phyloP scores from a whole-genome alignment of 2,888 invertebrate species.

The Agonopterix heracliana region DNA sequence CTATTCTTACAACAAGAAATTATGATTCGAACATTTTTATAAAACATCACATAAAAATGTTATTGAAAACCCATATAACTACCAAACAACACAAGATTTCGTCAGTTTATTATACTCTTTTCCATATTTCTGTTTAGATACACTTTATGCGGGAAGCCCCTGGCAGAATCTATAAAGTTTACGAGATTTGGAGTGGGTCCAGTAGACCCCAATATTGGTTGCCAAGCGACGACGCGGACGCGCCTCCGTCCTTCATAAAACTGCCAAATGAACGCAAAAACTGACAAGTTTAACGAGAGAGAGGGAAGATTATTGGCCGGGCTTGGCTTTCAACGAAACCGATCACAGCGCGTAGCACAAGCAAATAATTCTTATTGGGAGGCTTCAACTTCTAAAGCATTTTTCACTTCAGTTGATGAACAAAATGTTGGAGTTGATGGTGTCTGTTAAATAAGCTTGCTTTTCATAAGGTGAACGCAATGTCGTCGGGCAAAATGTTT shows the following conservation, averaged over 20 bases:
- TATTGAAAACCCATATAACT: too few species aligned
- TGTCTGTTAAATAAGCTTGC: too few species aligned
- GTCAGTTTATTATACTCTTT: slow-evolving; percentile 6
- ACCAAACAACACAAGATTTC: slow-evolving; percentile 1
- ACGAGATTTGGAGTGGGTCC: slow-evolving; percentile 34
- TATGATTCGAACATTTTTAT: too few species aligned
- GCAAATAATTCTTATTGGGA: background rate
- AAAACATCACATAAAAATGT: too few species aligned
- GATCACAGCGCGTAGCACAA: background rate
- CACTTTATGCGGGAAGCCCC: slow-evolving; percentile 9
- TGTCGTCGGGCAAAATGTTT: too few species aligned
- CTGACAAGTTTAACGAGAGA: slow-evolving; percentile 7
- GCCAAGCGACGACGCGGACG: slow-evolving; percentile 18
- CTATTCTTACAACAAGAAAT: too few species aligned
- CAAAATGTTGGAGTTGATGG: too few species aligned
- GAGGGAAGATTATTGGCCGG: background rate
- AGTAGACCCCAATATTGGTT: slow-evolving; percentile 20
- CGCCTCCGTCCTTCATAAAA: slow-evolving; percentile 21
- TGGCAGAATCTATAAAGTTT: slow-evolving; percentile 26
- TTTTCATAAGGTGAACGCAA: too few species aligned
- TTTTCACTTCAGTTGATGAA: too few species aligned
- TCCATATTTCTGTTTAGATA: slow-evolving; percentile 12
- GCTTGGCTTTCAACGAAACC: background rate
- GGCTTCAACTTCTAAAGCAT: too few species aligned
- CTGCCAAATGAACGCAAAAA: slow-evolving; percentile 18